Base-by-base conservation (phyloP, 2,888 invertebrate genomes). In the Allophyes oxyacanthae region DNA sequence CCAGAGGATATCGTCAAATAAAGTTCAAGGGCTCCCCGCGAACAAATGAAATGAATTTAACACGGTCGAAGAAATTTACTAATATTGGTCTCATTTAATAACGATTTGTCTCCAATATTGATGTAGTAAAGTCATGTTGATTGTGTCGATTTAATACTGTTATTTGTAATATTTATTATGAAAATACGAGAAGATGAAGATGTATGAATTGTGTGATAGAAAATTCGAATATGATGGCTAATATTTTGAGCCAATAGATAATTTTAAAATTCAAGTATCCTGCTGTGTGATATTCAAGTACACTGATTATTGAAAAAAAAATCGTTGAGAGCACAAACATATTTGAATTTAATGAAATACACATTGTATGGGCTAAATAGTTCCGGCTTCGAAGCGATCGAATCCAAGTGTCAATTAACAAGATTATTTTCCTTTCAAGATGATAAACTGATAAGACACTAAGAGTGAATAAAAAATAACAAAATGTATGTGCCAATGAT, bases 401-500 rank as follows among this genome's bases (percentile, higher is more conserved):
- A 54, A 57, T 58, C 30, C 20, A 45, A 40, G 50, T 64, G 72
- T 73, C 72, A 75, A 73, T 73, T 73, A 75, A 42, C 25, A 45
- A 56, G 32, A 61, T 52, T 53, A 51, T 75, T 54, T 75, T 63
- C 36, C 56, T 58, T 75, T 68, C 61, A 61, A 41, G 30, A 28
- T 28, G 2, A 28, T 28, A 28, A 28, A 28, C 40, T 51, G 36
- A 51, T 50, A 41, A 26, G 30, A 55, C 52, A 62, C 54, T 48
- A 41, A 44, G 42, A 57, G 42, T 55, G 44, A 57, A 42, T 13
- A 36, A 43, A 32, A 40, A 28, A 49, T 43, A 54, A 42, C 37
- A 49, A 73, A 65, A 44, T 42, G 40, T 56, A 66, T 70, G 74
- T 74, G 74, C 74, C 77, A 74, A 74, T 57, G 60, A 55, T 69